Evolutionary conservation across 2,113 vertebrate genomes (phyloP).

Genomic region (Heterotilapia buettikoferi): DNA sequence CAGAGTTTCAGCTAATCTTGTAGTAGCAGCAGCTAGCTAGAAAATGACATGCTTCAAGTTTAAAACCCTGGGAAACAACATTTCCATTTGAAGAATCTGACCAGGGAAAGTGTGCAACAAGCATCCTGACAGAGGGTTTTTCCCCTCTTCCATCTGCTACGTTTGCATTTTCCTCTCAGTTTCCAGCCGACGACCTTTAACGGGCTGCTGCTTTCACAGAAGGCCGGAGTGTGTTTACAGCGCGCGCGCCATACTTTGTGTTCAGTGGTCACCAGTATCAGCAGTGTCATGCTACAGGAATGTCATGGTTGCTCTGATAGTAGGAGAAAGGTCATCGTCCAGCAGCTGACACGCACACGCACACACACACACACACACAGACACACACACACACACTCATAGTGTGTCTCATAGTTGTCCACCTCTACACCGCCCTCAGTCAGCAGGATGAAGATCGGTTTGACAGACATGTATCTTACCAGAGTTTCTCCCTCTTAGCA

Average conservation of each 20-base stretch:
- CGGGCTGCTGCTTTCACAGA: background rate
- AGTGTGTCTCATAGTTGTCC: no score
- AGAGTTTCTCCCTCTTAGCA: background rate
- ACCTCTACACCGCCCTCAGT: background rate
- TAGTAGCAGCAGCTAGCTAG: background rate
- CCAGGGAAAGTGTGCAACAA: background rate
- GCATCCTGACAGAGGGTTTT: background rate
- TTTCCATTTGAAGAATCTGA: background rate
- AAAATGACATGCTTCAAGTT: background rate
- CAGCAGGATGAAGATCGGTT: background rate
- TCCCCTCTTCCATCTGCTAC: background rate
- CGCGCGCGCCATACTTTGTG: background rate
- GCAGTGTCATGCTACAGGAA: conserved; percentile 15
- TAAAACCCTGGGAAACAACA: rapidly evolving
- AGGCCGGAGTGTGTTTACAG: background rate
- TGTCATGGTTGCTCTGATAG: background rate
- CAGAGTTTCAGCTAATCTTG: background rate
- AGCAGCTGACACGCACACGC: background rate
- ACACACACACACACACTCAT: no score
- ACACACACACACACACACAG: background rate
- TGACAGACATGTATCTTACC: background rate
- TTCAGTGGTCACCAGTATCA: background rate
- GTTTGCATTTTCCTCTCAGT: background rate
- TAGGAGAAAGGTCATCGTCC: conserved; percentile 14
- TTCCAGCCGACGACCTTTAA: conserved; percentile 34